Base-by-base conservation (phyloP, 2,797 vertebrate species). In the Notolabrus celidotus region DNA sequence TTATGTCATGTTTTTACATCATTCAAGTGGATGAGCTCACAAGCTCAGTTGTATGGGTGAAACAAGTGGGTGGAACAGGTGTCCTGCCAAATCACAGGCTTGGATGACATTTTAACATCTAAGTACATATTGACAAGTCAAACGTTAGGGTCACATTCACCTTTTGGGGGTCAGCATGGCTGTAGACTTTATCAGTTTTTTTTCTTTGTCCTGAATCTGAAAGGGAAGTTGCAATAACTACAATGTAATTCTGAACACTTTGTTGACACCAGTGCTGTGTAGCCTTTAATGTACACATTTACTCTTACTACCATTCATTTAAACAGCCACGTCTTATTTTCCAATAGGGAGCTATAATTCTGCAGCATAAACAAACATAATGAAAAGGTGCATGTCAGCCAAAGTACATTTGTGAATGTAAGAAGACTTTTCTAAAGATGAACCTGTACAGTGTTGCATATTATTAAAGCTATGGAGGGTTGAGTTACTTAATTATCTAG, bases 71-170 rank as follows among this genome's bases (percentile, higher is more conserved):
- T 46, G 15, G 36, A 63, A 53, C 23, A 53, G 9, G 2, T 58
- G 27, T 75, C 71, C 66, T 56, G 56, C 63, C 57, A 80, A 54
- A 51, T 71, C 49, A 73, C 22, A 67, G 47, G 15, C 31, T n/a
- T 61, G 23, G 64, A 17, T 52, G 60, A 56, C 57, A 69, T 23
- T 64, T 27, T 80, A 80, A 86, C 80, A 85, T 68, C 54, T 36
- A 75, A 67, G 29, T 41, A n/a, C 79, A 59, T 83, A 74, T 86
- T 87, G 80, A 78, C 82, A 80, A 60, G 60, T 71, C 25, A 66
- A 64, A 64, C 23, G 29, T 74, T 60, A 41, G 14, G 73, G 87
- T 90, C 89, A 88, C 46, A 62, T 23, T 79, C 80, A 82, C 82
- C 64, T 79, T 73, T 66, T 15, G 43, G 73, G 82, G 71, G 79